A percentile compares a stretch with the other conserved stretches of the same genome.
phyloP scores from a whole-genome alignment of 1,140 invertebrate genomes.

The Arion vulgaris region DNA sequence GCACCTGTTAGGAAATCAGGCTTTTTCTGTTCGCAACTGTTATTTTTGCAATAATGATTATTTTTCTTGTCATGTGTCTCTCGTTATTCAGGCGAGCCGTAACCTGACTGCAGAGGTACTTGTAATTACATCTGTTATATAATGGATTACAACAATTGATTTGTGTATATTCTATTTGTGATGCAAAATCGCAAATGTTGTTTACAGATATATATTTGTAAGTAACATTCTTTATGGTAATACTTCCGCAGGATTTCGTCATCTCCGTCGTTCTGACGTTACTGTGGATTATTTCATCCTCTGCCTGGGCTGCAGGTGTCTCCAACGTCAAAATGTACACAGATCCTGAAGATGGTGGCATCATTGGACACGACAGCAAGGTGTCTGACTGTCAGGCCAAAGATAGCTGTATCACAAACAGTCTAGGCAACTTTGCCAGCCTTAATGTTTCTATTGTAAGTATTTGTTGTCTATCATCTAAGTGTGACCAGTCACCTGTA shows the following conservation, averaged over 20 bases:
- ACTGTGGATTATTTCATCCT: conserved; percentile 80
- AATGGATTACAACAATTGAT: too few relatives aligned
- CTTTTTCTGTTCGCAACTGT: too few relatives aligned
- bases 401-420: conserved; percentile 55
- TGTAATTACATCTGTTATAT: too few relatives aligned
- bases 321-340: conserved; percentile 77
- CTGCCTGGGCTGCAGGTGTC: conserved; percentile 80
- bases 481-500: too few relatives aligned
- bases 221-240: not conserved
- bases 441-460: conserved; percentile 80
- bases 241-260: conserved; percentile 77
- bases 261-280: conserved; percentile 77
- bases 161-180: too few relatives aligned
- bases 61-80: too few relatives aligned
- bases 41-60: too few relatives aligned
- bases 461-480: too few relatives aligned
- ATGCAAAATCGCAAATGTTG: too few relatives aligned
- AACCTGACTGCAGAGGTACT: too few relatives aligned
- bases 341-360: conserved; percentile 63
- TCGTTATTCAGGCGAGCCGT: too few relatives aligned
- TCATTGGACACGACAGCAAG: conserved; percentile 49
- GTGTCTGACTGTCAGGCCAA: conserved; percentile 36
- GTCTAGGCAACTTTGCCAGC: conserved; percentile 74
- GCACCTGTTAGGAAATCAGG: too few relatives aligned
- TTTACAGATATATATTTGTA: not conserved